A percentile compares a stretch with the other conserved stretches of the same genome.
phyloP scores from a whole-genome alignment of 2,888 invertebrate genomes.

The Dicranocentrus wangi region DNA sequence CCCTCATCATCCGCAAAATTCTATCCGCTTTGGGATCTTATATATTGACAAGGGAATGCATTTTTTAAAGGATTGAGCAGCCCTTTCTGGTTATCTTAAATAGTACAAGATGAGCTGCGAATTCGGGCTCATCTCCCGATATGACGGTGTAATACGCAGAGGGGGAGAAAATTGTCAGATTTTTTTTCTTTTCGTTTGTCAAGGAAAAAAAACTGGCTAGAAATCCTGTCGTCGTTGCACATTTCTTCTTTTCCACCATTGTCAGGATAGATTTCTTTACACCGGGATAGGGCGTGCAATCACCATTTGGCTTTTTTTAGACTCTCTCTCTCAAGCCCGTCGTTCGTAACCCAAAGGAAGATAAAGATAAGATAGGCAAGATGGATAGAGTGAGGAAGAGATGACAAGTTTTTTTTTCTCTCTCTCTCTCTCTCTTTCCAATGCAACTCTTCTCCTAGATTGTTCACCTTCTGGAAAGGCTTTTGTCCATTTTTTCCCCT shows the following conservation, averaged over 20 bases:
- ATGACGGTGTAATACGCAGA: no score
- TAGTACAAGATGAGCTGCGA: conserved; percentile 1
- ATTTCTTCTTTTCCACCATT: conserved; percentile 19
- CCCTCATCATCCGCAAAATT: no score
- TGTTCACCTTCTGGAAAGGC: conserved; percentile 20
- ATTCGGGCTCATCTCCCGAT: conserved; percentile 27
- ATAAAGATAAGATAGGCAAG: conserved; percentile 22
- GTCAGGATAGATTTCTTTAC: conserved; percentile 35
- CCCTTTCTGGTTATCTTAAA: conserved; percentile 32
- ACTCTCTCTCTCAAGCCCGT: conserved; percentile 4
- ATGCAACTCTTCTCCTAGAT: conserved; percentile 51
- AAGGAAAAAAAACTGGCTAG: not conserved
- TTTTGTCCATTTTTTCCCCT: conserved; percentile 27
- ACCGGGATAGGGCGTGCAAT: conserved; percentile 8
- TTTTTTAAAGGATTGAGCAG: conserved; percentile 43
- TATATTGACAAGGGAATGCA: conserved; percentile 48
- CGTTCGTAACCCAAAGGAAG: not conserved
- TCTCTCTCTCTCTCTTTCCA: no score
- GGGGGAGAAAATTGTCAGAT: conserved; percentile 37
- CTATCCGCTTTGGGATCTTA: not conserved
- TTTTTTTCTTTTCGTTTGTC: conserved; percentile 17
- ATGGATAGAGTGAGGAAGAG: conserved; percentile 10
- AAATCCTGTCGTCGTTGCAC: not conserved
- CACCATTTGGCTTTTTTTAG: conserved; percentile 37
- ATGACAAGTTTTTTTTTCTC: conserved; percentile 50